A percentile compares a stretch with the other conserved stretches of the same genome.
phyloP scores from a whole-genome alignment of 2,888 invertebrate genomes.

The Abscondita cerata region DNA sequence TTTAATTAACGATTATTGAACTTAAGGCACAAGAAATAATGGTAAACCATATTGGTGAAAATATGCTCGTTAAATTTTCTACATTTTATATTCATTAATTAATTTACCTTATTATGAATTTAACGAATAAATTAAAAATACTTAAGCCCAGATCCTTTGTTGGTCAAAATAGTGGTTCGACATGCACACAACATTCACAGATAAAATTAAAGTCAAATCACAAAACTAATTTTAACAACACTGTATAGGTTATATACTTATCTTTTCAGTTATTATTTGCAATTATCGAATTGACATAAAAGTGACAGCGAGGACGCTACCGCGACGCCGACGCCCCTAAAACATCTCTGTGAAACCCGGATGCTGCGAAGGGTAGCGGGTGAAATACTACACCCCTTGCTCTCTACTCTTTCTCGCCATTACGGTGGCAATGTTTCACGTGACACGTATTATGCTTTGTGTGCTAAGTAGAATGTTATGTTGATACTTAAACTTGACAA shows the following conservation, averaged over 20 bases:
- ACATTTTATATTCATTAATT: too few species aligned
- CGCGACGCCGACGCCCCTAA: conserved; percentile 58
- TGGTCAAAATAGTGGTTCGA: conserved; percentile 3
- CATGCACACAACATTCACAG: conserved; percentile 17
- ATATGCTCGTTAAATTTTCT: too few species aligned
- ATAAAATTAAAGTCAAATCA: conserved; percentile 10
- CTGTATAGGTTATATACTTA: conserved; percentile 24
- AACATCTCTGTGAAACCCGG: conserved; percentile 54
- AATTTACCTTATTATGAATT: too few species aligned
- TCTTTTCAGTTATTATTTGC: conserved; percentile 29
- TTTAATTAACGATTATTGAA: too few species aligned
- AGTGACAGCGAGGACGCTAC: conserved; percentile 52
- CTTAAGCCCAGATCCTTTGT: background rate
- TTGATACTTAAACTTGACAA: conserved; percentile 40
- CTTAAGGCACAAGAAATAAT: too few species aligned
- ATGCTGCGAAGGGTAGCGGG: conserved; percentile 52
- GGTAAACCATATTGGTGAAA: too few species aligned
- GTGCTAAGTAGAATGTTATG: conserved; percentile 51
- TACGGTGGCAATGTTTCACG: conserved; percentile 45
- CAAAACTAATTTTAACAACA: conserved; percentile 17
- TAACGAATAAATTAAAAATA: conserved; percentile 2
- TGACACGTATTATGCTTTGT: conserved; percentile 47
- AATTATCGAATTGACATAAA: conserved; percentile 51
- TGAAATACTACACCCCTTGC: conserved; percentile 47
- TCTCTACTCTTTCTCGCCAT: conserved; percentile 50